Conservation (phyloP, 1,140 invertebrate genomes). For the Nasonia vitripennis region DNA sequence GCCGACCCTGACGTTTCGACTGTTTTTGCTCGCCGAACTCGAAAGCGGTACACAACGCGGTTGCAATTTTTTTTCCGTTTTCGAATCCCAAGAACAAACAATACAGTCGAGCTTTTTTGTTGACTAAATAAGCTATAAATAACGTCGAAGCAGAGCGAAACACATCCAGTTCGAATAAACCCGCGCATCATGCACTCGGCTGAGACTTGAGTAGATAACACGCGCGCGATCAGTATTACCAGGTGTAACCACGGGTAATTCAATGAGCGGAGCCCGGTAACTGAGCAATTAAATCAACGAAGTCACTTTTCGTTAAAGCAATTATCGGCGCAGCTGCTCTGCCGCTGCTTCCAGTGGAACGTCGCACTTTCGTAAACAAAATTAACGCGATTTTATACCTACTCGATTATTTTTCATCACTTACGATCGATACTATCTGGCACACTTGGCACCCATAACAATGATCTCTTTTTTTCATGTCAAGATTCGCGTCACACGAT, state of each 20-base stretch:
- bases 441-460: too few species aligned
- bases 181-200: not conserved
- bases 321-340: not conserved
- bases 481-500: not conserved
- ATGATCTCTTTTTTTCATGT: too few species aligned
- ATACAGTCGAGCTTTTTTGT: too few species aligned
- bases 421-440: too few species aligned
- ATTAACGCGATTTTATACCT: too few species aligned
- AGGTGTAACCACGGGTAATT: slow-evolving; percentile 8
- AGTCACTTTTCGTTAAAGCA: slow-evolving; percentile 20
- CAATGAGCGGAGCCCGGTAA: not conserved
- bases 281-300: slow-evolving; percentile 33
- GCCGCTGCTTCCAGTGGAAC: not conserved
- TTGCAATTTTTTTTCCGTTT: too few species aligned
- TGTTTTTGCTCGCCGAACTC: not conserved
- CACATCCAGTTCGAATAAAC: not conserved
- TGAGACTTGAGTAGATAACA: not conserved
- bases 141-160: not conserved
- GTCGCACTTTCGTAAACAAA: not conserved
- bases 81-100: too few species aligned
- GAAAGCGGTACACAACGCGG: too few species aligned
- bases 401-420: too few species aligned
- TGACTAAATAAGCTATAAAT: not conserved
- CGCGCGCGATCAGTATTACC: slow-evolving; percentile 15
- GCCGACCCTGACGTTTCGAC: not conserved